phyloP scores from a whole-genome alignment of 1,140 invertebrate species.

The Saccostrea glomerata region DNA sequence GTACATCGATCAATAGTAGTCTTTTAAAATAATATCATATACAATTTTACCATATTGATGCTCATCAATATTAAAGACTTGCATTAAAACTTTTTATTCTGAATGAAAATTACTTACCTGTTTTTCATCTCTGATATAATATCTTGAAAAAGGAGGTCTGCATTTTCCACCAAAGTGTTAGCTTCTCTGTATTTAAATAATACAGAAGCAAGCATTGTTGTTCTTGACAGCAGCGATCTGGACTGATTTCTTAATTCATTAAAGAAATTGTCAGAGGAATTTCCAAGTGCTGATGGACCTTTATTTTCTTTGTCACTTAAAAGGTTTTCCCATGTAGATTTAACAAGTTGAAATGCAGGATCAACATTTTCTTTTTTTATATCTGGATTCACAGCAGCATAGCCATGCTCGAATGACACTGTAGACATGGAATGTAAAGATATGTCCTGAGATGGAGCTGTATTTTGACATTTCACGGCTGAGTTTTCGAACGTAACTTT shows the following conservation, averaged over 20 bases:
- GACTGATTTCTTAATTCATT: conserved; percentile 13
- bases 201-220: conserved; percentile 25
- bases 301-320: neutral
- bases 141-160: conserved; percentile 3
- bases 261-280: conserved; percentile 1
- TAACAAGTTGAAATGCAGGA: neutral
- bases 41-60: neutral
- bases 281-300: conserved; percentile 9
- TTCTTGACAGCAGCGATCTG: neutral
- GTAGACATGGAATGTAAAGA: neutral
- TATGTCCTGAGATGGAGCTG: conserved; percentile 6
- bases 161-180: conserved; percentile 7
- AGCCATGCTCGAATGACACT: conserved; percentile 23
- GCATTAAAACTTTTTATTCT: conserved; percentile 2
- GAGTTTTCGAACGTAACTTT: neutral
- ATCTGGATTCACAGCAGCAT: conserved; percentile 11
- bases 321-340: conserved; percentile 1
- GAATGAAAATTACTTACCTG: neutral
- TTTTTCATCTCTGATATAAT: conserved; percentile 10
- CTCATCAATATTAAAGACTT: neutral
- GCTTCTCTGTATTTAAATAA: conserved; percentile 21
- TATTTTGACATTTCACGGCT: conserved; percentile 1
- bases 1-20: neutral
- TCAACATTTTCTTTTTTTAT: neutral
- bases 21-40: neutral